Percentiles rank a stretch among this genome's conserved stretches.
These are phyloP conservation scores for Eupithecia inturbata DNA, from an alignment of 2,888 invertebrate species.

Conservation along the genomic window DNA sequence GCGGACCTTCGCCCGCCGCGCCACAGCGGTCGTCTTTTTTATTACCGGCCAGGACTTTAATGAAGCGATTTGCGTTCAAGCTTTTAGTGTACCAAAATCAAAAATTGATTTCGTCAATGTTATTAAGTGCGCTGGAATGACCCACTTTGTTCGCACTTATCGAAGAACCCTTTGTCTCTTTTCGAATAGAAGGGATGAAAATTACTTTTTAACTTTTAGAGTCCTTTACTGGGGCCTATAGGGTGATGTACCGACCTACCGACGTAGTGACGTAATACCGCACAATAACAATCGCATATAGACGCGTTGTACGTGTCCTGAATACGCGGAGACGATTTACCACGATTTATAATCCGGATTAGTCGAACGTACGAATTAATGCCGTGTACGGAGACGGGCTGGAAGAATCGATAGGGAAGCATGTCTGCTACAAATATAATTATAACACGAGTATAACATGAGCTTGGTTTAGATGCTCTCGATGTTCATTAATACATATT, in stretches of 20 bases:
- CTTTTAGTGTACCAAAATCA: no score
- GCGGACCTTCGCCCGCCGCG: no score
- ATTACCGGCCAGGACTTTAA: no score
- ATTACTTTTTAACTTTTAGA: background rate
- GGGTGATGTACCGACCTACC: background rate
- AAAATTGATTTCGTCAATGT: no score
- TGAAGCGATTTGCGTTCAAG: no score
- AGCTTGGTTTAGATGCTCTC: background rate
- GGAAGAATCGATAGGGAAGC: constrained; percentile 46
- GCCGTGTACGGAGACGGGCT: constrained; percentile 46
- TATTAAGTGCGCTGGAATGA: no score
- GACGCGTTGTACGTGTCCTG: constrained; percentile 62
- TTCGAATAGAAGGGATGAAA: no score
- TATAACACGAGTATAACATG: no score
- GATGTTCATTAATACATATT: no score
- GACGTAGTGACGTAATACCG: constrained; percentile 24
- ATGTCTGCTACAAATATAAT: constrained; percentile 9
- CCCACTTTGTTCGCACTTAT: no score
- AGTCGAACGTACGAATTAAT: constrained; percentile 57
- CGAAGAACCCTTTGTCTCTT: no score
- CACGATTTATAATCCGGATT: constrained; percentile 60
- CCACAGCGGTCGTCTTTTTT: no score
- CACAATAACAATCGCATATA: constrained; percentile 59
- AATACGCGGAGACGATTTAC: constrained; percentile 64
- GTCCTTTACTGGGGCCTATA: background rate